phyloP scores from a whole-genome alignment of 2,797 vertebrate species.

The Sebastes matsubarae region DNA sequence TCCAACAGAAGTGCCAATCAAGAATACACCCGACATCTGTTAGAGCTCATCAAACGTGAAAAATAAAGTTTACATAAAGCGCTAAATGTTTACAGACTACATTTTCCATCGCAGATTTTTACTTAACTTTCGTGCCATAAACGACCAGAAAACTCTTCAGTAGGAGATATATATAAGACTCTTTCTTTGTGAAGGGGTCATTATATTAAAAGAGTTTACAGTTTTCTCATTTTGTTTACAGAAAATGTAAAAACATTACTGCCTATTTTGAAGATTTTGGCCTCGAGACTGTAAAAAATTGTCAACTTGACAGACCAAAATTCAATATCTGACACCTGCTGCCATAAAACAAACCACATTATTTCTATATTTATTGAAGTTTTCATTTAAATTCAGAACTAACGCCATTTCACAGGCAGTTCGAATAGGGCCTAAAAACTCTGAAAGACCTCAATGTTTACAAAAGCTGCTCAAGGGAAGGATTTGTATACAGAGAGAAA shows the following conservation, averaged over 20 bases:
- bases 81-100: constrained; percentile 80
- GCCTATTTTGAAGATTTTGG: constrained; percentile 43
- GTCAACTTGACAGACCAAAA: constrained; percentile 29
- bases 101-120: constrained; percentile 40
- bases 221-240: constrained; percentile 73
- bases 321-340: constrained; percentile 20
- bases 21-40: constrained; percentile 27
- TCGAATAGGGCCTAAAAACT: constrained; percentile 38
- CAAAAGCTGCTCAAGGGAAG: constrained; percentile 67
- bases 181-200: constrained; percentile 5
- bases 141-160: constrained; percentile 13
- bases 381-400: neutral
- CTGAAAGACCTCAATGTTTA: constrained; percentile 75
- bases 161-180: neutral
- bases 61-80: constrained; percentile 73
- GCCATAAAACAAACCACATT: constrained; percentile 38
- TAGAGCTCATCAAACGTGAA: constrained; percentile 14
- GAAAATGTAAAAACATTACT: constrained; percentile 41
- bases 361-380: neutral
- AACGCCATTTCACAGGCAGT: constrained; percentile 40
- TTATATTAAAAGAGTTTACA: constrained; percentile 58
- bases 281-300: constrained; percentile 34
- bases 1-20: constrained; percentile 76
- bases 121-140: constrained; percentile 47
- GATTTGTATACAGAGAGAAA: constrained; percentile 45